Percentiles rank a stretch among this genome's conserved stretches.
These are phyloP conservation scores for Goniozus legneri DNA, from an alignment of 1,140 invertebrate genomes.

Conservation along the genomic window DNA sequence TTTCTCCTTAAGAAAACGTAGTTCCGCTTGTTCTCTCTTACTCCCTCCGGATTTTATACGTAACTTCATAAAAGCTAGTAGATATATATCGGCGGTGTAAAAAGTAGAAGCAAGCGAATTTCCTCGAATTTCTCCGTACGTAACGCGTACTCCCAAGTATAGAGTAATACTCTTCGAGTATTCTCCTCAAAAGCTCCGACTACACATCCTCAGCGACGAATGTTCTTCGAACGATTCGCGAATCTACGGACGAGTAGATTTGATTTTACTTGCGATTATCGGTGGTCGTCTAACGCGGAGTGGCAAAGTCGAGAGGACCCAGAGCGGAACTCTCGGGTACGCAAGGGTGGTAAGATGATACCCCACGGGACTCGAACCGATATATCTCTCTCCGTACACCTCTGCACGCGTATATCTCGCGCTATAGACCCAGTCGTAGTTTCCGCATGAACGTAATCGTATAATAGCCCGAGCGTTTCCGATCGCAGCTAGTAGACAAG, in stretches of 20 bases:
- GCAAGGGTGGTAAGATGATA: no score
- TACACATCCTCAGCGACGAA: background rate
- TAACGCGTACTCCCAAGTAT: no score
- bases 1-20: no score
- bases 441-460: constrained; percentile 5
- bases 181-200: background rate
- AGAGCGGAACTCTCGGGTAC: background rate
- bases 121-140: no score
- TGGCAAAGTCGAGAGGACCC: background rate
- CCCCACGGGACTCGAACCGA: no score
- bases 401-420: background rate
- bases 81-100: background rate
- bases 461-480: constrained; percentile 7
- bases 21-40: background rate
- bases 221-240: no score
- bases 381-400: no score
- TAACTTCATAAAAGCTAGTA: background rate
- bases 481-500: constrained; percentile 7
- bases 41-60: background rate
- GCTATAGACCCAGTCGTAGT: background rate
- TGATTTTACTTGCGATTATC: background rate
- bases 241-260: background rate
- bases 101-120: background rate
- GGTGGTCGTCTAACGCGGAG: background rate
- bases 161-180: background rate